Base-by-base conservation (phyloP, 1,140 invertebrate genomes). In the Zaprionus ornatus region DNA sequence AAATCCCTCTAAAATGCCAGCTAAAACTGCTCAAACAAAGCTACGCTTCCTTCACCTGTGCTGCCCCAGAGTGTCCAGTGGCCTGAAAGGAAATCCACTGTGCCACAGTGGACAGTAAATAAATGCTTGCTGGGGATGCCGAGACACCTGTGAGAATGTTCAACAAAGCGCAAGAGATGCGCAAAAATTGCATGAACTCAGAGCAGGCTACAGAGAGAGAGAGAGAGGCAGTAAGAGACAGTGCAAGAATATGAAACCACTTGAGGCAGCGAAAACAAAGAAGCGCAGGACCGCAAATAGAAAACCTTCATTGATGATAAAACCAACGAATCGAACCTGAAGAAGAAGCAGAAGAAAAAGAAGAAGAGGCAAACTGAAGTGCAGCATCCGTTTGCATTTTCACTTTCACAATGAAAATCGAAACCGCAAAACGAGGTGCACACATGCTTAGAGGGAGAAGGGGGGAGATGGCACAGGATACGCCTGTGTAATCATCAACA, bases 401-500 rank as follows among this genome's bases (percentile, higher is more conserved):
- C 85, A 90, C 85, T 90, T 90, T 90, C 86, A 80, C 81, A 90
- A 79, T 90, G 86, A 81, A 90, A 90, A 85, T 78, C 54, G 83
- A 90, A 90, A 90, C 85, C 85, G 65, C 81, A 76, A 21, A 25
- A n/a, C 25, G 25, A 23, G 50, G 10, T 57, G 82, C 66, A 79
- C 69, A 87, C 62, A 76, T 70, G 66, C 72, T 42, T 17, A 45
- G 2, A 10, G 7, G 10, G 4, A 4, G 9, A 13, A 13, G 10
- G 17, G 19, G 45, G 9, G 10, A 3, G 37, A 15, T 3, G 45
- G 45, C 9, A 48, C 17, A 87, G 83, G 84, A 88, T 88, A 69
- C 83, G 75, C 78, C 79, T 76, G 79, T 71, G 61, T 60, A 68
- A 75, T 79, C 74, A 79, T 35, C 73, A 67, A 4, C 40, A 48